Evolutionary conservation across 2,888 invertebrate genomes (phyloP), one percentile per base, ranked within the genome.

Genomic region (Alloplasta piceator): DNA sequence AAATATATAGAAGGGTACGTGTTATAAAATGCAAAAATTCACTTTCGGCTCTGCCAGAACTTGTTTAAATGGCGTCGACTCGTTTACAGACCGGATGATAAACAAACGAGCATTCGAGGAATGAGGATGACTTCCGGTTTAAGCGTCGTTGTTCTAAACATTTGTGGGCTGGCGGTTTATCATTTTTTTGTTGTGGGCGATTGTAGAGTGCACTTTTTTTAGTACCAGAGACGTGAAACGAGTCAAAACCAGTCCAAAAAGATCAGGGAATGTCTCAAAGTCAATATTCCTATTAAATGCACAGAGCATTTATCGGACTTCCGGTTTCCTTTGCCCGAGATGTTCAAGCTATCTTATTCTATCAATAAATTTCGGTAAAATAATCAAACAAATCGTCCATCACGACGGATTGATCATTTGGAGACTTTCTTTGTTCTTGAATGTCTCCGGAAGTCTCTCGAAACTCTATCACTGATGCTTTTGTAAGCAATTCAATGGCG

Each of bases 41-140:
- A 26, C 26, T 58, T 55, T 50, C 55, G 73, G 6, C 56, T 14
- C 56, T 73, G 73, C 73, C 73, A 64, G 55, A 64, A 73, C 55
- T 43, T 64, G 50, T 56, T 72, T 61, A 36, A 14, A 50, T 36
- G 71, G 48, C 61, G 61, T 61, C 52, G 50, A 61, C 26, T 14
- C 48, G 46, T 14, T n/a, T 14, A 14, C 26, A 1, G 56, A 55
- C 46, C 12, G 39, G 39, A 73, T 56, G 64, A 39, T 64, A 46
- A 73, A 73, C 56, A 73, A 64, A 73, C 38, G 26, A 39, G 10
- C 41, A 10, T 52, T 72, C 61, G 52, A 61, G 26, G 61, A 72
- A 64, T 55, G 36, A 64, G 9, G 16, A 64, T 55, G 10, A 46
- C 55, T 63, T 73, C 43, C 56, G 68, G 68, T 58, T 12, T 3